A percentile compares a stretch with the other conserved stretches of the same genome.
Evolutionary conservation across 2,113 vertebrate genomes (phyloP).

Genomic region (Pavo muticus): DNA sequence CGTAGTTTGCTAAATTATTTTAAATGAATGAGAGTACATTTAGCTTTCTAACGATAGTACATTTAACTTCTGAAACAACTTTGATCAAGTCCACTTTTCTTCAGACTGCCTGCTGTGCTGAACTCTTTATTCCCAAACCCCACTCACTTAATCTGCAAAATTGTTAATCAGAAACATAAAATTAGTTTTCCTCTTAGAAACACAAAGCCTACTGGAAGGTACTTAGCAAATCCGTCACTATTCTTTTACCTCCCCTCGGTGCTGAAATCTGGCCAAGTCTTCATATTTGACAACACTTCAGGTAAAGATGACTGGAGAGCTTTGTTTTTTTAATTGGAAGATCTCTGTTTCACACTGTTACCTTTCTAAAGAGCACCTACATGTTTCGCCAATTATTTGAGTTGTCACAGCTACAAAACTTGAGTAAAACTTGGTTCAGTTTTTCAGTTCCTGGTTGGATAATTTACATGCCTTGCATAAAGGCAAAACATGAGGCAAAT

Average conservation of each 20-base stretch:
- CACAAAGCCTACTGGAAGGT: not conserved
- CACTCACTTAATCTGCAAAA: slow-evolving; percentile 32
- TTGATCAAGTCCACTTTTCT: slow-evolving; percentile 57
- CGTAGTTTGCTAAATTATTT: slow-evolving; percentile 70
- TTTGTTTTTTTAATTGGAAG: slow-evolving; percentile 5
- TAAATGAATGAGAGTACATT: slow-evolving; percentile 60
- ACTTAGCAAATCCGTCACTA: not conserved
- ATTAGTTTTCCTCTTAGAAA: slow-evolving; percentile 30
- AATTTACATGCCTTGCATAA: not conserved
- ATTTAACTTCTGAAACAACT: slow-evolving; percentile 68
- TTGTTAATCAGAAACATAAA: slow-evolving; percentile 21
- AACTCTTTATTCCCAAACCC: slow-evolving; percentile 47
- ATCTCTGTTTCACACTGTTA: not conserved
- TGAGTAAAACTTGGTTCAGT: not conserved
- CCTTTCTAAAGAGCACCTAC: slow-evolving; percentile 7
- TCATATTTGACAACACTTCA: not conserved
- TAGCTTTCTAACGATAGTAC: slow-evolving; percentile 54
- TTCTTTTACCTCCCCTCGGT: not conserved
- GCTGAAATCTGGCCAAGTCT: not conserved
- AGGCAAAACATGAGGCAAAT: slow-evolving; percentile 55
- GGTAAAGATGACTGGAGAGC: not conserved
- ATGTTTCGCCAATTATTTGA: slow-evolving; percentile 12
- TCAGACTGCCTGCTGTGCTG: slow-evolving; percentile 43
- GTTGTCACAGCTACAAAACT: slow-evolving; percentile 1
- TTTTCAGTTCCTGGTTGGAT: slow-evolving; percentile 34